Percentiles rank a stretch among this genome's conserved stretches.
Evolutionary conservation across 2,797 vertebrate species (phyloP).

Genomic region (Leucoraja ocellata): DNA sequence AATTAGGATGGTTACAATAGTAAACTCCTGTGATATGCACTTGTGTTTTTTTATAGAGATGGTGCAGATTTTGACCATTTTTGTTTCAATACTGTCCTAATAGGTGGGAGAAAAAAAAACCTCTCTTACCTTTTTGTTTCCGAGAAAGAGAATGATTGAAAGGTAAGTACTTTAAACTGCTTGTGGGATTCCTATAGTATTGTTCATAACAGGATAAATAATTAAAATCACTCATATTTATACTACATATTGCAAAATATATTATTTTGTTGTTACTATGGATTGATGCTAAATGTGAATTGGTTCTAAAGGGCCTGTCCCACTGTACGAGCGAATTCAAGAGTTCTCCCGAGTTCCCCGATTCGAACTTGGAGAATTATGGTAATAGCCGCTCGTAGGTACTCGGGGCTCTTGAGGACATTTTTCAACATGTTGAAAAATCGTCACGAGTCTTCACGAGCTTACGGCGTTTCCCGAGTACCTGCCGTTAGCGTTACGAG

Average conservation of each 20-base stretch:
- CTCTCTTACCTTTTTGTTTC: too few species aligned
- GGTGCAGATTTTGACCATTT: not conserved
- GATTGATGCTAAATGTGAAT: not conserved
- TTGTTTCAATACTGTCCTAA: too few species aligned
- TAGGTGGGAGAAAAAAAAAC: not conserved
- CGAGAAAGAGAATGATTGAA: not conserved
- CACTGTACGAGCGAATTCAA: too few species aligned
- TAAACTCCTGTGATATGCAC: not conserved
- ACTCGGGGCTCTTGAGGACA: too few species aligned
- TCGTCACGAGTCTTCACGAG: too few species aligned
- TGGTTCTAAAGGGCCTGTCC: not conserved
- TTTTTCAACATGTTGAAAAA: too few species aligned
- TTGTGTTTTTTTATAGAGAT: too few species aligned
- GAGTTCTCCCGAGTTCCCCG: too few species aligned
- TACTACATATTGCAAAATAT: not conserved
- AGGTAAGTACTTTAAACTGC: not conserved
- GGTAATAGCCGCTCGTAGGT: too few species aligned
- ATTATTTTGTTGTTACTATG: not conserved
- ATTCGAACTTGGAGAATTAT: too few species aligned
- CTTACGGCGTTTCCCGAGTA: too few species aligned
- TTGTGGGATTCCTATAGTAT: not conserved
- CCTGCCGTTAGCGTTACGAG: too few species aligned
- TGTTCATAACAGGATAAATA: not conserved
- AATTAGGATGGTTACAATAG: not conserved
- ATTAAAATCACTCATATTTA: not conserved